These are phyloP conservation scores for Trichomalopsis sarcophagae DNA, from an alignment of 1,140 invertebrate genomes.

Conservation along the genomic window DNA sequence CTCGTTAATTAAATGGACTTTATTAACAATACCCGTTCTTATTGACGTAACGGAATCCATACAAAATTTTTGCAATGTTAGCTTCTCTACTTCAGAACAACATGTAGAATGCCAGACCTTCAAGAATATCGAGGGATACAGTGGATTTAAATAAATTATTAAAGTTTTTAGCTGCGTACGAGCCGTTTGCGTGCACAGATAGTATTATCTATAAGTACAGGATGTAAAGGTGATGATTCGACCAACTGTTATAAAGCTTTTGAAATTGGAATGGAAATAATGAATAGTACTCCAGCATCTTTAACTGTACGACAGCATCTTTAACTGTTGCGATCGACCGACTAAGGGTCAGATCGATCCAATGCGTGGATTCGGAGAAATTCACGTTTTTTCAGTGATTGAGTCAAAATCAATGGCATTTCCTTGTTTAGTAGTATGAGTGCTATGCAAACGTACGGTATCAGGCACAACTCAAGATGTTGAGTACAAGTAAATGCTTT, in stretches of 20 bases:
- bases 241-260: slow-evolving; percentile 27
- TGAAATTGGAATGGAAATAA: background rate
- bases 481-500: too few species aligned
- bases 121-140: slow-evolving; percentile 26
- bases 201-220: background rate
- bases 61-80: slow-evolving; percentile 53
- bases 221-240: slow-evolving; percentile 13
- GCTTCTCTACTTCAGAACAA: slow-evolving; percentile 45
- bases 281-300: slow-evolving; percentile 18
- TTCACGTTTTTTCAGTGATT: too few species aligned
- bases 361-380: too few species aligned
- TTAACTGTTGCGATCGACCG: too few species aligned
- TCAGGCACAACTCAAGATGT: too few species aligned
- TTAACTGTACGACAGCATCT: too few species aligned
- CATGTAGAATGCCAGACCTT: slow-evolving; percentile 46
- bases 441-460: too few species aligned
- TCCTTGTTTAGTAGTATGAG: too few species aligned
- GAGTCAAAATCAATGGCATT: too few species aligned
- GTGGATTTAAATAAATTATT: background rate
- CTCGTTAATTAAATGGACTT: slow-evolving; percentile 54
- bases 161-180: background rate
- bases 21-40: slow-evolving; percentile 10
- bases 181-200: background rate
- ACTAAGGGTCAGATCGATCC: too few species aligned
- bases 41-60: slow-evolving; percentile 37